Percentiles rank a stretch among this genome's conserved stretches.
phyloP scores from a whole-genome alignment of 2,888 invertebrate genomes.

The Lasioglossum oenotherae region DNA sequence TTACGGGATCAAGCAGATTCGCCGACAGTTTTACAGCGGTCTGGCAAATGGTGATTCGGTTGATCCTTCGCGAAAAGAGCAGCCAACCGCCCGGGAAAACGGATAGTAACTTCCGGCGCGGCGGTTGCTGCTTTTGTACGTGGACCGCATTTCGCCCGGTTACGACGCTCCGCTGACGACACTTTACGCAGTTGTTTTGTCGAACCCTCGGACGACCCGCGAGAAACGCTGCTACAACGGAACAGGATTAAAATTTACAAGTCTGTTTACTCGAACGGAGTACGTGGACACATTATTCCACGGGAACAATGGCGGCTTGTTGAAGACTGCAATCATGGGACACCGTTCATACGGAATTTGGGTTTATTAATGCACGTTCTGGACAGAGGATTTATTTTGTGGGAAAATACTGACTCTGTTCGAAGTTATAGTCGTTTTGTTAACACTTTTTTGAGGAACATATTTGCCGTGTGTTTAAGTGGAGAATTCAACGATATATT shows the following conservation, averaged over 20 bases:
- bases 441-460: too few species aligned
- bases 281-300: neutral
- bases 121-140: constrained; percentile 12
- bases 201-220: neutral
- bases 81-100: constrained; percentile 15
- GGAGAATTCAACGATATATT: neutral
- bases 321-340: neutral
- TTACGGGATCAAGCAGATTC: constrained; percentile 43
- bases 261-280: neutral
- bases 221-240: neutral
- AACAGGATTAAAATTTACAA: constrained; percentile 17
- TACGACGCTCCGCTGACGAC: constrained; percentile 13
- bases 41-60: constrained; percentile 45
- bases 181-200: constrained; percentile 28
- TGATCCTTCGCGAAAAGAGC: constrained; percentile 38
- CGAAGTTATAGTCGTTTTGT: too few species aligned
- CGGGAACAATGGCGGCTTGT: constrained; percentile 1
- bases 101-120: constrained; percentile 19
- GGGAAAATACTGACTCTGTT: too few species aligned
- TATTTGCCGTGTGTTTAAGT: neutral
- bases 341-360: neutral
- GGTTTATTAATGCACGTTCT: too few species aligned
- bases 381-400: too few species aligned
- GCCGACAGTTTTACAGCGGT: constrained; percentile 34
- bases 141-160: constrained; percentile 30